phyloP scores from a whole-genome alignment of 2,888 invertebrate species.

The Galerucella nymphaeae region DNA sequence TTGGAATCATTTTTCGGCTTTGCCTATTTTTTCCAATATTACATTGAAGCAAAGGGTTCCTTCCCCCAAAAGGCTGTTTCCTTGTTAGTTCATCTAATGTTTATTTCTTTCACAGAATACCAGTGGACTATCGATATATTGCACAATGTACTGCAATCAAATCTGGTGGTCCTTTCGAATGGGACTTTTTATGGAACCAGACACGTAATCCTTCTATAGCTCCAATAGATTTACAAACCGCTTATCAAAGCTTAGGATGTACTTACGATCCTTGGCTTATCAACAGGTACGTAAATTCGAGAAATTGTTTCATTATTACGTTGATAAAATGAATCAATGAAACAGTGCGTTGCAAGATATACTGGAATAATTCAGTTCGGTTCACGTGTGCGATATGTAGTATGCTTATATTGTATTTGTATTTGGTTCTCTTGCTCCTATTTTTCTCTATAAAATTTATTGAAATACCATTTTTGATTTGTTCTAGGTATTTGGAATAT shows the following conservation, averaged over 20 bases:
- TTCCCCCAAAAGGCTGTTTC: too few species aligned
- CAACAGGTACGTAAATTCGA: slow-evolving; percentile 62
- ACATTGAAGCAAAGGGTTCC: too few species aligned
- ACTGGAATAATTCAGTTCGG: too few species aligned
- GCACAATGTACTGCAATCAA: slow-evolving; percentile 74
- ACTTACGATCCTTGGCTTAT: slow-evolving; percentile 68
- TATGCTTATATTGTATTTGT: too few species aligned
- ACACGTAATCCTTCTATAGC: slow-evolving; percentile 72
- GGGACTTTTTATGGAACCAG: slow-evolving; percentile 76
- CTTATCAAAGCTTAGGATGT: slow-evolving; percentile 67
- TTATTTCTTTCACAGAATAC: slow-evolving; percentile 66
- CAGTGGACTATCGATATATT: slow-evolving; percentile 72
- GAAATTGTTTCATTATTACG: background rate
- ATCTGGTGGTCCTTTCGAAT: slow-evolving; percentile 74
- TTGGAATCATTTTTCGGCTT: too few species aligned
- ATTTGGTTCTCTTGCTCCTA: too few species aligned
- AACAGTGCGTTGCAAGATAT: too few species aligned
- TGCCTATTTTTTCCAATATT: too few species aligned
- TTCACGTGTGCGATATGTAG: too few species aligned
- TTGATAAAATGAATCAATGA: background rate
- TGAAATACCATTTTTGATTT: background rate
- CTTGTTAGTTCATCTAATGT: background rate
- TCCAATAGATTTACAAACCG: slow-evolving; percentile 65
- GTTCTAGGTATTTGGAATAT: slow-evolving; percentile 59
- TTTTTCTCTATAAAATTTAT: too few species aligned